Conservation (phyloP, 2,888 invertebrate species). For the Cylindroiulus punctatus region DNA sequence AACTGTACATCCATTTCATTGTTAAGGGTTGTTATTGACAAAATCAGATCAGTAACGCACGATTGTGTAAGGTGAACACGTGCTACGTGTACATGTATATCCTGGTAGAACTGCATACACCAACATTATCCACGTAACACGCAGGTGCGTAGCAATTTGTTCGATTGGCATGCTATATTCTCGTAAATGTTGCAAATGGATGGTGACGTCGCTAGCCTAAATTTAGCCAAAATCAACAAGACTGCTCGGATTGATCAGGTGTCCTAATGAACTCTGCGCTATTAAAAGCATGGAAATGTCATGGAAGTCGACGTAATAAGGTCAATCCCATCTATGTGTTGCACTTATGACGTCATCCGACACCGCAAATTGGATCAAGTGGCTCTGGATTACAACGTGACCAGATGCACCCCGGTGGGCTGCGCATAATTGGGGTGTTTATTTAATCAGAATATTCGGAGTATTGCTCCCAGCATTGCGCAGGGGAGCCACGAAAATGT, state of each 20-base stretch:
- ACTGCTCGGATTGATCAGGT: background rate
- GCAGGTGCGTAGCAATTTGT: background rate
- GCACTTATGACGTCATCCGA: background rate
- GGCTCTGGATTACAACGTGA: conserved; percentile 1
- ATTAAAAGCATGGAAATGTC: conserved; percentile 18
- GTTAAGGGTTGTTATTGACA: too few relatives aligned
- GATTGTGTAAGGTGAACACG: too few relatives aligned
- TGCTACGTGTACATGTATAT: too few relatives aligned
- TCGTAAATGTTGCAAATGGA: background rate
- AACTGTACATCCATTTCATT: too few relatives aligned
- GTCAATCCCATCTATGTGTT: conserved; percentile 10
- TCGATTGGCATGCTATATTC: background rate
- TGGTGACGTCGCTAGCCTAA: background rate
- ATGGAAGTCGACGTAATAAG: conserved; percentile 9
- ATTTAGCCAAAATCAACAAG: background rate
- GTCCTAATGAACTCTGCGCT: background rate
- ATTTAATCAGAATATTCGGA: background rate
- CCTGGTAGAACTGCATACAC: too few relatives aligned
- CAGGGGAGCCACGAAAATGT: background rate
- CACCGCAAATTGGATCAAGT: conserved; percentile 18
- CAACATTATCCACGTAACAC: too few relatives aligned
- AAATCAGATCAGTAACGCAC: too few relatives aligned
- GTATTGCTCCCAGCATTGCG: background rate
- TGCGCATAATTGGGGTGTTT: background rate
- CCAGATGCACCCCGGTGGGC: background rate